Conservation (phyloP, 2,888 invertebrate species). For the Diploptera punctata region DNA sequence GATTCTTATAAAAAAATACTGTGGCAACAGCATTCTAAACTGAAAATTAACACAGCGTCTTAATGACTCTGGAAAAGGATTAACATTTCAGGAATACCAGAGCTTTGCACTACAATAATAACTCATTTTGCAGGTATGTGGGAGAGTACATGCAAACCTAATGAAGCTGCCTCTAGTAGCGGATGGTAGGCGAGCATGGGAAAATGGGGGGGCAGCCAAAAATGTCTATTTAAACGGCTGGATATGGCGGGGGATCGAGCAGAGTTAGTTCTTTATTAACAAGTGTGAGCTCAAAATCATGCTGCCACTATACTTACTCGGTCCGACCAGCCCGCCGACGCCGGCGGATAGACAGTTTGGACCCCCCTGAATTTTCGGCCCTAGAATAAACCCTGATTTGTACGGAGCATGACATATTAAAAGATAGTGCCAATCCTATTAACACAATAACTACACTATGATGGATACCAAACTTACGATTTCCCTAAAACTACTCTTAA, state of each 20-base stretch:
- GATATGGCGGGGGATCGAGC: conserved; percentile 28
- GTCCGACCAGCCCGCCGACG: conserved; percentile 54
- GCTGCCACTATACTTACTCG: conserved; percentile 53
- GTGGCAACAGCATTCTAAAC: conserved; percentile 18
- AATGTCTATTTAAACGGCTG: conserved; percentile 25
- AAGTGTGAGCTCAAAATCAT: conserved; percentile 26
- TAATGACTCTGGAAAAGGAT: too few relatives aligned
- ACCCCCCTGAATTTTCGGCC: conserved; percentile 66
- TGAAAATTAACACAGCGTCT: background rate
- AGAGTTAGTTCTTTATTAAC: conserved; percentile 26
- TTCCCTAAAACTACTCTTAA: background rate
- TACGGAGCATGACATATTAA: conserved; percentile 41
- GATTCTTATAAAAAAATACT: conserved; percentile 13
- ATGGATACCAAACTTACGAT: background rate
- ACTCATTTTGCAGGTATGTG: conserved; percentile 16
- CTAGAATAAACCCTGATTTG: conserved; percentile 55
- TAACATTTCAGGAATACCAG: background rate
- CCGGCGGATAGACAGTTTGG: conserved; percentile 63
- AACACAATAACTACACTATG: conserved; percentile 9
- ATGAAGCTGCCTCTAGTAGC: conserved; percentile 15
- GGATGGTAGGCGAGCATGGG: conserved; percentile 15
- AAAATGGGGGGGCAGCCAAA: conserved; percentile 21
- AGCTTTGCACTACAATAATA: conserved; percentile 3
- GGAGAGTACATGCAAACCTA: conserved; percentile 9
- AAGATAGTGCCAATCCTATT: conserved; percentile 18